phyloP scores from a whole-genome alignment of 2,888 invertebrate species.

The Ornithoptera priamus region DNA sequence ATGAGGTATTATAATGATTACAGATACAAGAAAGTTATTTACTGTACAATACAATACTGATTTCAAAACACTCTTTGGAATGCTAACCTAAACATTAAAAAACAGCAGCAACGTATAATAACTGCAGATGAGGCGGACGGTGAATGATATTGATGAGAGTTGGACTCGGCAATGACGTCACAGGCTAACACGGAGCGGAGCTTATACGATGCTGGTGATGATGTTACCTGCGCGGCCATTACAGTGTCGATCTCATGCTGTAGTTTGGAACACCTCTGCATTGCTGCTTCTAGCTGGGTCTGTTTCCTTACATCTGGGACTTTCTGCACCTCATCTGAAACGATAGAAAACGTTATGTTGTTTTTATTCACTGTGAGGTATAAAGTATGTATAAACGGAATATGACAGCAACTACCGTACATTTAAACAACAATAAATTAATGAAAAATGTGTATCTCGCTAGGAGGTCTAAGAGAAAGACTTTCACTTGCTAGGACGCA shows the following conservation, averaged over 20 bases:
- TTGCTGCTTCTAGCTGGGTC: conserved; percentile 67
- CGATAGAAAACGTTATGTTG: too few species aligned
- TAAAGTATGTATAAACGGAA: too few species aligned
- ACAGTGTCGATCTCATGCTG: conserved; percentile 70
- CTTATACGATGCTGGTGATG: conserved; percentile 14
- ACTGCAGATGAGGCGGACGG: neutral
- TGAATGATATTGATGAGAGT: neutral
- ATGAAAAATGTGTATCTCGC: too few species aligned
- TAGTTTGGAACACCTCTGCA: conserved; percentile 61
- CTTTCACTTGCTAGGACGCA: too few species aligned
- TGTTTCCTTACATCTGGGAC: conserved; percentile 73
- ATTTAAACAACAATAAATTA: too few species aligned
- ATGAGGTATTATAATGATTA: too few species aligned
- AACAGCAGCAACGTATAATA: conserved; percentile 17
- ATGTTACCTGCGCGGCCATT: conserved; percentile 62
- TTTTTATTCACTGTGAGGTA: too few species aligned
- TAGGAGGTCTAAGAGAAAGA: too few species aligned
- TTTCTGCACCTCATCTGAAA: conserved; percentile 67
- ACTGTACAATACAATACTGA: too few species aligned
- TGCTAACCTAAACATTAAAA: neutral
- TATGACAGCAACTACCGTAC: too few species aligned
- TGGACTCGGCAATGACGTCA: neutral
- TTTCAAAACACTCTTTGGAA: neutral
- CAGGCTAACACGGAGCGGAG: conserved; percentile 7
- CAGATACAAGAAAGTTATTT: too few species aligned